Evolutionary conservation across 2,113 vertebrate genomes (phyloP).

Genomic region (Orthonyx spaldingii): DNA sequence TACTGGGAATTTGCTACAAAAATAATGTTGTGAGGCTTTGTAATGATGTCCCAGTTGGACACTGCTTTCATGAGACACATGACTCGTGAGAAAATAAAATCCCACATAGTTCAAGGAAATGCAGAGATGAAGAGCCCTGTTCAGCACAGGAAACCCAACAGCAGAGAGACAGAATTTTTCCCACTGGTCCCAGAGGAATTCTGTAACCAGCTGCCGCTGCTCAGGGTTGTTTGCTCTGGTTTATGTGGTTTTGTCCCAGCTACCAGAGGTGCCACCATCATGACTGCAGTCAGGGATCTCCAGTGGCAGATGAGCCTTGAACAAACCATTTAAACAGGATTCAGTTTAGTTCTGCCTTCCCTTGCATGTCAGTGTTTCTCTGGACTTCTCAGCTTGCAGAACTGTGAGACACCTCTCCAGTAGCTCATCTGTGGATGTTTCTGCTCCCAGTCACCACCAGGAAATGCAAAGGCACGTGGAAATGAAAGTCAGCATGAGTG

Average conservation of each 20-base stretch:
- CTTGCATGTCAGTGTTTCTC: neutral
- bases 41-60: slow-evolving; percentile 2
- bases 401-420: neutral
- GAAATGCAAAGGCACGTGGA: neutral
- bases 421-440: neutral
- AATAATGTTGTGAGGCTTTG: neutral
- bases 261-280: neutral
- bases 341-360: neutral
- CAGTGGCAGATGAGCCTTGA: neutral
- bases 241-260: neutral
- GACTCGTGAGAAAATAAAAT: slow-evolving; percentile 30
- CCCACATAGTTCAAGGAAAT: neutral
- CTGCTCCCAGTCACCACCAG: neutral
- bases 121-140: neutral
- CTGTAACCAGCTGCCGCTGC: neutral
- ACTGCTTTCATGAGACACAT: neutral
- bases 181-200: neutral
- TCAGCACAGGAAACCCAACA: neutral
- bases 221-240: neutral
- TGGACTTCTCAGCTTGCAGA: neutral
- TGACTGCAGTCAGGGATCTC: neutral
- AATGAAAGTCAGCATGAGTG: neutral
- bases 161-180: neutral
- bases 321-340: neutral
- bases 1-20: neutral